Percentiles rank a stretch among this genome's conserved stretches.
phyloP scores from a whole-genome alignment of 2,113 vertebrate species.

The Ceyx cyanopectus region DNA sequence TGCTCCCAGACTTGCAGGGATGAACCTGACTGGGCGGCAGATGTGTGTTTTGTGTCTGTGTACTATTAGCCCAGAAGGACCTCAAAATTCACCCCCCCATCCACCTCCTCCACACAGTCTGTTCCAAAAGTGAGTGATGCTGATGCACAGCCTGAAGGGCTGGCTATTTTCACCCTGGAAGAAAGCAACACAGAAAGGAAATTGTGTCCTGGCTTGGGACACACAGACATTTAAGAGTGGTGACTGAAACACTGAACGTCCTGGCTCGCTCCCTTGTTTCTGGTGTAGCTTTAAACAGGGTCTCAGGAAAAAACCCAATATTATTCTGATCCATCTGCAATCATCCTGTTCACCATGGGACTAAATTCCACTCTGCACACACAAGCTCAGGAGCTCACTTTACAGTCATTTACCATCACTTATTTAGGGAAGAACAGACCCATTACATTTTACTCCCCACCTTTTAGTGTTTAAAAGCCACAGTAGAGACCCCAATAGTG shows the following conservation, averaged over 20 bases:
- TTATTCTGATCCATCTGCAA: not conserved
- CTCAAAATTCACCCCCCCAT: not conserved
- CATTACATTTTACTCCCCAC: not conserved
- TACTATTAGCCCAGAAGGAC: not conserved
- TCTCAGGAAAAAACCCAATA: not conserved
- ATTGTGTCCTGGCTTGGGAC: not conserved
- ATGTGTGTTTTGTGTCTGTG: not conserved
- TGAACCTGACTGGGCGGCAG: not conserved
- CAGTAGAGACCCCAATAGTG: not conserved
- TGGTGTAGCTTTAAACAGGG: not conserved
- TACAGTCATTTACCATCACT: not conserved
- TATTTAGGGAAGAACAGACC: not conserved
- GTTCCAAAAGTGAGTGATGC: not conserved
- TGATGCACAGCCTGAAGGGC: not conserved
- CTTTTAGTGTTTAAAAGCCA: not conserved
- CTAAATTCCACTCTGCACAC: not conserved
- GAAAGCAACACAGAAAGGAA: not conserved
- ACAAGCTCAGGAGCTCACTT: not conserved
- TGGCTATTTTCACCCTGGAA: not conserved
- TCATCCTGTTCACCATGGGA: not conserved
- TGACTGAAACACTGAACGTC: not conserved
- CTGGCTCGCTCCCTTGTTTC: not conserved
- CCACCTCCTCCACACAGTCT: not conserved
- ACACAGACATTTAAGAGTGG: not conserved
- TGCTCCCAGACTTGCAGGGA: not conserved